Conservation (phyloP, 2,113 vertebrate species). For the Mobula birostris region DNA sequence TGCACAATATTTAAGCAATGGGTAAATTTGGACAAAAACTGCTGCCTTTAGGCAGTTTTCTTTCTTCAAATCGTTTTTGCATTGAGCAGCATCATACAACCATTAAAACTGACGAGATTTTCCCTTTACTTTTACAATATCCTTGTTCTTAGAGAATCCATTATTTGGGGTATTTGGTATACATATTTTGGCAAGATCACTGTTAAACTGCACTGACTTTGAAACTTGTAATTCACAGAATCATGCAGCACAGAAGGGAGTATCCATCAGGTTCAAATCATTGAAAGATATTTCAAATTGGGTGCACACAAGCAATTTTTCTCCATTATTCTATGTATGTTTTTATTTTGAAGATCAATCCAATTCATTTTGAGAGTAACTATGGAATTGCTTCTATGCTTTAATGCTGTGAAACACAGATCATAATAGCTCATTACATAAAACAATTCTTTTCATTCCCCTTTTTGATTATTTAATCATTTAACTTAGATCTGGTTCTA, state of each 20-base stretch:
- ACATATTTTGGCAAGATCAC: background rate
- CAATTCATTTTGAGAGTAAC: background rate
- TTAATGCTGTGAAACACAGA: too few relatives aligned
- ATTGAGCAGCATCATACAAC: background rate
- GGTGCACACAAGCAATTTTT: background rate
- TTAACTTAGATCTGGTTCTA: too few relatives aligned
- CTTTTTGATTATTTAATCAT: too few relatives aligned
- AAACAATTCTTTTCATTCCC: too few relatives aligned
- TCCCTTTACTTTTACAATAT: background rate
- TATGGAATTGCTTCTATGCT: too few relatives aligned
- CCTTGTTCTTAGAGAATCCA: background rate
- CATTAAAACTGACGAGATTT: background rate
- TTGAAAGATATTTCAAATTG: background rate
- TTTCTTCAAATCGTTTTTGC: background rate
- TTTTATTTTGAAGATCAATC: background rate
- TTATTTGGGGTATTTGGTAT: background rate
- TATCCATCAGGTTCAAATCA: too few relatives aligned
- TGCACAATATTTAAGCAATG: background rate
- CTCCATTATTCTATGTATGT: background rate
- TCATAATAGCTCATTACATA: too few relatives aligned
- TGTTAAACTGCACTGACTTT: too few relatives aligned
- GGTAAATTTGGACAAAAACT: background rate
- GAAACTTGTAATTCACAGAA: too few relatives aligned
- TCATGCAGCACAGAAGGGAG: too few relatives aligned
- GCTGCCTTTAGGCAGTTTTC: background rate